Conservation (phyloP, 2,113 vertebrate species). For the Rostratula benghalensis region DNA sequence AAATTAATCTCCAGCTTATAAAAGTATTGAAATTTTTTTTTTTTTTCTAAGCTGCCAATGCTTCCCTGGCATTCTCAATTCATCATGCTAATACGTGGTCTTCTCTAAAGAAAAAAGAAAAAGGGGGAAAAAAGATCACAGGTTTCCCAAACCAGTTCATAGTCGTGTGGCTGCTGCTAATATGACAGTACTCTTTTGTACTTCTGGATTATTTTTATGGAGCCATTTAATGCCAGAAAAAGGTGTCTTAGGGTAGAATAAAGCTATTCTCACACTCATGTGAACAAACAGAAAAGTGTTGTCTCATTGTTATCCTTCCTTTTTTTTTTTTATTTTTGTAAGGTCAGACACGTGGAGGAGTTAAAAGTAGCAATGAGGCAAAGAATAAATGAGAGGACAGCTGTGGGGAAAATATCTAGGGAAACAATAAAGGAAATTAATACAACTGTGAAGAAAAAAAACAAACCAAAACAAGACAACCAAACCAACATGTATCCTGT, state of each 20-base stretch:
- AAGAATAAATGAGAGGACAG: not conserved
- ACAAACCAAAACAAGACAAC: not conserved
- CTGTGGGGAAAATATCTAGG: not conserved
- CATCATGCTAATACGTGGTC: not conserved
- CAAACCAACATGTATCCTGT: not conserved
- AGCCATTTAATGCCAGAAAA: not conserved
- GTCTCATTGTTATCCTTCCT: not conserved
- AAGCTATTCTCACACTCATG: not conserved
- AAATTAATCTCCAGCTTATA: not conserved
- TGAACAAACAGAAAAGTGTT: not conserved
- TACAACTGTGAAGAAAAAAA: not conserved
- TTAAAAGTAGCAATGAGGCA: not conserved
- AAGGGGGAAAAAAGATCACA: accelerated
- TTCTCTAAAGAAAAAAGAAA: not conserved
- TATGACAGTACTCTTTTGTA: not conserved
- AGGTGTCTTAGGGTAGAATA: not conserved
- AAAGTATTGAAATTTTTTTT: not conserved
- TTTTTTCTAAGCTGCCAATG: not conserved
- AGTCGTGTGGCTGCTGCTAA: not conserved
- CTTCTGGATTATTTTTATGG: not conserved
- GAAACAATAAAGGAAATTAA: not conserved
- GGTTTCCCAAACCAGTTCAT: not conserved
- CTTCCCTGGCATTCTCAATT: not conserved
- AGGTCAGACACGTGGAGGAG: not conserved
- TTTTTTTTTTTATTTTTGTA: too few relatives aligned